phyloP scores from a whole-genome alignment of 1,140 invertebrate species.

The Apis florea region DNA sequence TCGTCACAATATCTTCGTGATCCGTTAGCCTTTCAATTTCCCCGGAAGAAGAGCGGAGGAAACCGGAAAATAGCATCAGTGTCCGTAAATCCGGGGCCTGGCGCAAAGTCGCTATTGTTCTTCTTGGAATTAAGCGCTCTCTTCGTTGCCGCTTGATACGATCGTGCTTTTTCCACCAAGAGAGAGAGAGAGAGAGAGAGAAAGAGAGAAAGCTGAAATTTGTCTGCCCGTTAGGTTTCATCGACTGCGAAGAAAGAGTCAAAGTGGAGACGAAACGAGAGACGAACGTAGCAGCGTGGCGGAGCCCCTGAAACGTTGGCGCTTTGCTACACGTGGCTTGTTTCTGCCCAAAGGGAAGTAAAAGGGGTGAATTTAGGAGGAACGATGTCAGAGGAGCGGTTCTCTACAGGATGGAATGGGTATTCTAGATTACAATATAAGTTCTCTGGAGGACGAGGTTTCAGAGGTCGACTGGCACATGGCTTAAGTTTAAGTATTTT shows the following conservation, averaged over 20 bases:
- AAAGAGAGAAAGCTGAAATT: neutral
- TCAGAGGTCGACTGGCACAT: constrained; percentile 13
- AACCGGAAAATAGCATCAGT: constrained; percentile 24
- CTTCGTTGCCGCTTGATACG: constrained; percentile 18
- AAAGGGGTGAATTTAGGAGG: neutral
- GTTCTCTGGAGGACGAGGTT: constrained; percentile 21
- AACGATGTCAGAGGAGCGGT: no score
- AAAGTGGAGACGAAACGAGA: neutral
- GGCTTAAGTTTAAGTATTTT: constrained; percentile 29
- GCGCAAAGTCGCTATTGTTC: constrained; percentile 10
- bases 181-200: neutral
- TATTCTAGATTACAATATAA: constrained; percentile 37
- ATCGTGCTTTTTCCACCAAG: neutral
- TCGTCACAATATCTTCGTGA: neutral
- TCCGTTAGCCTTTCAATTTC: constrained; percentile 10
- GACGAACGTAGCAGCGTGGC: neutral
- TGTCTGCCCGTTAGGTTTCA: neutral
- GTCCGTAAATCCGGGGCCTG: constrained; percentile 8
- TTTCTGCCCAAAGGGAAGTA: neutral
- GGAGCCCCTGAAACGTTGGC: neutral
- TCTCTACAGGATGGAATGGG: neutral
- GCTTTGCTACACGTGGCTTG: neutral
- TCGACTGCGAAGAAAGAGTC: neutral
- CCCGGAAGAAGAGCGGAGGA: neutral
- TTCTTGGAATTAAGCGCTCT: constrained; percentile 25